Percentiles rank a stretch among this genome's conserved stretches.
These are phyloP conservation scores for Apodemus agrarius DNA, from an alignment of 2,797 vertebrate genomes.

Conservation along the genomic window DNA sequence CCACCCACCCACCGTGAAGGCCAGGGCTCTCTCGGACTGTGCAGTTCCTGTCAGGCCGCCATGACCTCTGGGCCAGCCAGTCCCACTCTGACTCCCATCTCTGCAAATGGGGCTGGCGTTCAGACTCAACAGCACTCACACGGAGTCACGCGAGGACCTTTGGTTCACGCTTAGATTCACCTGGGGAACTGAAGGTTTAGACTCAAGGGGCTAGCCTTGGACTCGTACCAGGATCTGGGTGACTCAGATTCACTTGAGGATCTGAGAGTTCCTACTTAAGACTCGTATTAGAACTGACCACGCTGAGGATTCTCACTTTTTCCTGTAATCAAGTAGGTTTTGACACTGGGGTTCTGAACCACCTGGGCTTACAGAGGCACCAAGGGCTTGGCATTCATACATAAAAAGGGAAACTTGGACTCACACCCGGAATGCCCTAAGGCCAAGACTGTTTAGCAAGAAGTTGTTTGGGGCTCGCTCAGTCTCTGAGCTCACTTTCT, in stretches of 20 bases:
- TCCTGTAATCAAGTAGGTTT: not conserved
- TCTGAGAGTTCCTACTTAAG: not conserved
- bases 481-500: not conserved
- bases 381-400: not conserved
- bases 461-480: constrained; percentile 6
- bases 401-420: not conserved
- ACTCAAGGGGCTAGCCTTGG: not conserved
- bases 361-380: not conserved
- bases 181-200: not conserved
- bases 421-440: not conserved
- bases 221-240: not conserved
- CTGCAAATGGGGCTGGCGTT: not conserved
- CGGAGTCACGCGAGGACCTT: not conserved
- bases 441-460: not conserved
- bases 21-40: not conserved
- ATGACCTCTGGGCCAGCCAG: not conserved
- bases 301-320: not conserved
- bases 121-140: not conserved
- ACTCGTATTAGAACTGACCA: not conserved
- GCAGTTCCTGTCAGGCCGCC: not conserved
- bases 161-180: not conserved
- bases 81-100: not conserved
- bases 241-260: not conserved
- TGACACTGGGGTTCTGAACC: not conserved
- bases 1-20: too few relatives aligned